phyloP scores from a whole-genome alignment of 2,888 invertebrate genomes.

The Apamea crenata region DNA sequence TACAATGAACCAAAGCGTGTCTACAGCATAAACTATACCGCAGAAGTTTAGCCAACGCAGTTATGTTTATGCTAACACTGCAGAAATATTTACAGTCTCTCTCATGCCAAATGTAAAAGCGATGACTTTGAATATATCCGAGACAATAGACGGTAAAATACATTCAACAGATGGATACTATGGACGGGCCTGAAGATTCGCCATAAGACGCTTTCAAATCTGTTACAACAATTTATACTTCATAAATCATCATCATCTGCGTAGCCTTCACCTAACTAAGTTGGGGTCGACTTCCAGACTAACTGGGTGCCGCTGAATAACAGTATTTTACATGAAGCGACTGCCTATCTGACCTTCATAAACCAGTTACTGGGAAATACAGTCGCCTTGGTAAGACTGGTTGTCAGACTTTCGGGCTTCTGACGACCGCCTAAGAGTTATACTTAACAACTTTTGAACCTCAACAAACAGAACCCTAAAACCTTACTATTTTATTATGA shows the following conservation, averaged over 20 bases:
- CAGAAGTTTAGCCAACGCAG: background rate
- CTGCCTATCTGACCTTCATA: background rate
- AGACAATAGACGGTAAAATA: background rate
- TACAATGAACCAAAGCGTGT: background rate
- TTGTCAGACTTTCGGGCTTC: background rate
- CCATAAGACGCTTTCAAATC: background rate
- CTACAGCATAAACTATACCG: background rate
- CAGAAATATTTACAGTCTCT: background rate
- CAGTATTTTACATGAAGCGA: background rate
- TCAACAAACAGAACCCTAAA: conserved; percentile 12
- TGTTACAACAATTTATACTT: too few species aligned
- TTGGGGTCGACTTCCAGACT: background rate
- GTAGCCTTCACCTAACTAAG: background rate
- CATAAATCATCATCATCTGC: background rate
- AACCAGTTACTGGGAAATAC: background rate
- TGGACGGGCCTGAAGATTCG: background rate
- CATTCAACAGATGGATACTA: background rate
- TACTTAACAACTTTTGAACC: background rate
- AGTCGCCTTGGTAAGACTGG: background rate
- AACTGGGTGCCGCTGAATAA: background rate
- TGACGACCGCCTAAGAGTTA: background rate
- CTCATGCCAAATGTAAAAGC: conserved; percentile 4
- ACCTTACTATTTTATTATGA: conserved; percentile 64
- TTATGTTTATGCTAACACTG: background rate
- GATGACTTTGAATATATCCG: background rate